Base-by-base conservation (phyloP, 2,113 vertebrate species). In the Aspidoscelis tigris region DNA sequence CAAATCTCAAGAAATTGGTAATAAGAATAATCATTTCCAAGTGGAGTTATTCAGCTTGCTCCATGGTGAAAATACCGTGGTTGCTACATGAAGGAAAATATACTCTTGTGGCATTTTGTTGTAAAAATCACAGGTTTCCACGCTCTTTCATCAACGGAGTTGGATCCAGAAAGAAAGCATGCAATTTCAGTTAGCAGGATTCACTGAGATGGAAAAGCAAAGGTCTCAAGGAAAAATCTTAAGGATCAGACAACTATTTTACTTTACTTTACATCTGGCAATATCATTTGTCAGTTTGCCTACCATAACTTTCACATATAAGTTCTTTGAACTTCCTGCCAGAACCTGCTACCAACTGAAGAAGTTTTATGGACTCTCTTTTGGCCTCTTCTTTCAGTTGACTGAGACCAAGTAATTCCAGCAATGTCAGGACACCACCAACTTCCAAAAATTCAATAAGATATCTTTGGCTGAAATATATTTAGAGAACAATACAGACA, bases 241-340 rank as follows among this genome's bases (percentile, higher is more conserved):
- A 6, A 82, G 71, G 71, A 33, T 85, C 58, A 64, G 41, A 88
- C 53, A 89, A 88, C 64, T 39, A 53, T 71, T 80, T 88, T 0
- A 0, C n/a, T 76, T 21, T 73, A 80, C 16, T 55, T 33, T 33
- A 77, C 21, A 44, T 53, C 50, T 64, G 26, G 6, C 47, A 75
- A 82, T 66, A 11, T 78, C 68, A 65, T 24, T 75, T 12, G 73
- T 64, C 10, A 0, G 0, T 1, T 72, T 1, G 24, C 76, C 11
- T 92, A 98, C 97, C 96, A 0, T 94, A 94, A 93, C 96, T 97
- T 94, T 98, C 96, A 93, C 97, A 98, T 87, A 98, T 96, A 65
- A 98, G 90, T 92, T 98, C 97, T 91, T 97, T 98, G 89, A 96
- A 97, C 70, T 96, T 97, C 88, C 94, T 95, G 55, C 97, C 97